Evolutionary conservation across 2,797 vertebrate species (phyloP), one percentile per base, ranked within the genome.

Genomic region (Myiothlypis coronata): DNA sequence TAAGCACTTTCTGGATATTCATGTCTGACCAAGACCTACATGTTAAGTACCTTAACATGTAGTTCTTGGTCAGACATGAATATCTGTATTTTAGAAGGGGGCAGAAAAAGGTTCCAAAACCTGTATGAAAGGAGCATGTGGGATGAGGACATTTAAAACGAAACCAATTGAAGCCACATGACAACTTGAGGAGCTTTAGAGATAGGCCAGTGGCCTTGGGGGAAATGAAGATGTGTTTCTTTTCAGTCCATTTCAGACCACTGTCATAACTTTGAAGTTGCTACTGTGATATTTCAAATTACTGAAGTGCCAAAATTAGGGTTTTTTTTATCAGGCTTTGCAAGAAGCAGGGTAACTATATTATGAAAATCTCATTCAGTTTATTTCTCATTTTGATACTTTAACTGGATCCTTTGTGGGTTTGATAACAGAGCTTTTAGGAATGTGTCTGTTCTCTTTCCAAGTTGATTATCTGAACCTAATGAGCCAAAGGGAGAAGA

Each of bases 401-500:
- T 84, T 84, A 74, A 82, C 90, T 84, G 68, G 22, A 26, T 72
- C 59, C 63, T 90, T 75, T 90, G 56, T 77, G 83, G 3, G 12
- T 83, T 74, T 77, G 70, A 90, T 63, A 94, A 74, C 3, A 6
- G 64, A 80, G 56, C 59, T 89, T 89, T 76, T 83, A 85, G 57
- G 81, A 83, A 83, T 61, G 60, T 59, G 39, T 80, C 80, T 84
- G 63, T 79, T 95, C 81, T 77, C 94, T 87, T 92, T 90, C 90
- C 60, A 79, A 92, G 61, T 11, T 83, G 71, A 65, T 92, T 79
- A 80, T 67, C 72, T 87, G 63, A 90, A 71, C 30, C 22, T 85
- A 90, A 80, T 70, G 81, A 96, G 76, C 30, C 92, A 68, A 56
- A 89, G 67, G 50, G 47, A 68, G 80, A 83, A 49, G 79, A 61